Evolutionary conservation across 2,888 invertebrate species (phyloP).

Genomic region (Liodrosophila aerea): DNA sequence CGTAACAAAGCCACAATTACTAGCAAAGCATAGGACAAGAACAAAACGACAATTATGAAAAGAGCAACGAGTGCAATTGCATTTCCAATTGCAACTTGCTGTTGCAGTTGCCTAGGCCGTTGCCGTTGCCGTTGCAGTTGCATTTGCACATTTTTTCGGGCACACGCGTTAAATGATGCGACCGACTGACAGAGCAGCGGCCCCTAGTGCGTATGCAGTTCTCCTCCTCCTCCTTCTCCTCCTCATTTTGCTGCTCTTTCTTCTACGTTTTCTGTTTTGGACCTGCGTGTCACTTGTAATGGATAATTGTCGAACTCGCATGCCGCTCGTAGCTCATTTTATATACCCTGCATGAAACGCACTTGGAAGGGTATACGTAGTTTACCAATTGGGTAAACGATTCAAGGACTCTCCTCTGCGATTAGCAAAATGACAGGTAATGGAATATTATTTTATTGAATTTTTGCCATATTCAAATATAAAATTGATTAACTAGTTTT

Average conservation of each 20-base stretch:
- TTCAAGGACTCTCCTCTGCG: too few species aligned
- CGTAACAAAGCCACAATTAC: constrained; percentile 77
- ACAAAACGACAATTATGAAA: constrained; percentile 76
- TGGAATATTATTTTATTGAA: too few species aligned
- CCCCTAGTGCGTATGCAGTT: too few species aligned
- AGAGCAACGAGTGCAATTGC: constrained; percentile 74
- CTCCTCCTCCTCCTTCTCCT: too few species aligned
- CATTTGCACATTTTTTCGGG: constrained; percentile 22
- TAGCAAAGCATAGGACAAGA: constrained; percentile 57
- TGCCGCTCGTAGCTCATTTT: constrained; percentile 58
- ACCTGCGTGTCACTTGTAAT: constrained; percentile 69
- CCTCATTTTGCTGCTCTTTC: too few species aligned
- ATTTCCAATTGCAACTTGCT: constrained; percentile 57
- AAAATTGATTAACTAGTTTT: too few species aligned
- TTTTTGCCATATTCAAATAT: too few species aligned
- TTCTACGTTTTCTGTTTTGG: constrained; percentile 25
- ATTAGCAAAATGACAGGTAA: too few species aligned
- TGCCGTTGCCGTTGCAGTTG: constrained; percentile 5
- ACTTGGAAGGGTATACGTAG: neutral
- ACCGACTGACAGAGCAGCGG: constrained; percentile 4
- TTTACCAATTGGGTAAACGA: neutral
- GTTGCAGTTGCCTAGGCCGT: constrained; percentile 13
- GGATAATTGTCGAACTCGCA: constrained; percentile 77
- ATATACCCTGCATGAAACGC: constrained; percentile 27
- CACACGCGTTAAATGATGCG: constrained; percentile 64